These are phyloP conservation scores for Caprella mutica DNA, from an alignment of 2,888 invertebrate genomes.

Conservation along the genomic window DNA sequence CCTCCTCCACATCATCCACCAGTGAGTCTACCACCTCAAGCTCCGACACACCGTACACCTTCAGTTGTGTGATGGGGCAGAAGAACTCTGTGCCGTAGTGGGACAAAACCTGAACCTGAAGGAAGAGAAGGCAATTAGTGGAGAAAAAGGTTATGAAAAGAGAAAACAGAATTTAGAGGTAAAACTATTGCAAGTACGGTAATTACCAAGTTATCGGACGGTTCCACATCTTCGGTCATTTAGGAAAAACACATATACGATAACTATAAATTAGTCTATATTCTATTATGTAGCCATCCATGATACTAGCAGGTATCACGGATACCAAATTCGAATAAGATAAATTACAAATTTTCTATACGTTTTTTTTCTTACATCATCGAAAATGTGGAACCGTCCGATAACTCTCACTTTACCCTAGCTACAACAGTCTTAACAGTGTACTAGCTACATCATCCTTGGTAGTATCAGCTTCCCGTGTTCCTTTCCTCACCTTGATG, in stretches of 20 bases:
- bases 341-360: not conserved
- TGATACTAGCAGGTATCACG: too few relatives aligned
- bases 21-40: conserved; percentile 41
- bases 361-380: too few relatives aligned
- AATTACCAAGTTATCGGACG: too few relatives aligned
- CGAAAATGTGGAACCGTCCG: too few relatives aligned
- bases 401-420: not conserved
- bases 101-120: conserved; percentile 64
- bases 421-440: not conserved
- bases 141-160: not conserved
- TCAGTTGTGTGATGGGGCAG: conserved; percentile 91
- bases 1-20: conserved; percentile 54
- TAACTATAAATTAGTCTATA: not conserved
- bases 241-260: too few relatives aligned
- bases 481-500: conserved; percentile 26
- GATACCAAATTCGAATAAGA: not conserved
- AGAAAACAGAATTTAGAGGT: not conserved
- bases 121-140: not conserved
- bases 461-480: not conserved
- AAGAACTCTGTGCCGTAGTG: conserved; percentile 96
- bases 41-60: conserved; percentile 85
- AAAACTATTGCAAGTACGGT: not conserved
- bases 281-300: not conserved
- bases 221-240: too few relatives aligned
- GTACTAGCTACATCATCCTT: not conserved